These are phyloP conservation scores for Ostrea edulis DNA, from an alignment of 1,140 invertebrate species.

Conservation along the genomic window DNA sequence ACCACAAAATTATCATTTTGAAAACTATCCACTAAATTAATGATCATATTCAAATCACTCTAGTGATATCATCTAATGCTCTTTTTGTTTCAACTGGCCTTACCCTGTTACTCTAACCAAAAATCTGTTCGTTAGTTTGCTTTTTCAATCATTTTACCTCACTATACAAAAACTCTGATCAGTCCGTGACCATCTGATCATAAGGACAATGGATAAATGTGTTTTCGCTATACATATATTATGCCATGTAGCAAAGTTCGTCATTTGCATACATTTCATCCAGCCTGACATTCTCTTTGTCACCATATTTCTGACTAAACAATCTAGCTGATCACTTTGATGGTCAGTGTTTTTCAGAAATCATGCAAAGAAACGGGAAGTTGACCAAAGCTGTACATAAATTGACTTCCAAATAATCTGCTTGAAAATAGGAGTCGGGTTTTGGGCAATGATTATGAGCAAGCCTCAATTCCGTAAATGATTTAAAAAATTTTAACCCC, in stretches of 20 bases:
- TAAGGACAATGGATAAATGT: background rate
- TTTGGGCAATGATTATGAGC: too few species aligned
- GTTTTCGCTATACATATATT: background rate
- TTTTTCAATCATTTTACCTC: background rate
- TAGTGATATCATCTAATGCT: background rate
- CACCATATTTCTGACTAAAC: too few species aligned
- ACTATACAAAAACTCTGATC: background rate
- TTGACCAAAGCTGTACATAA: too few species aligned
- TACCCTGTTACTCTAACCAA: background rate
- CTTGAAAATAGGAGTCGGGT: too few species aligned
- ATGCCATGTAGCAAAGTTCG: background rate
- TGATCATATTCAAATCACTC: background rate
- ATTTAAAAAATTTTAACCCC: too few species aligned
- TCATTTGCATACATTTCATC: constrained; percentile 18
- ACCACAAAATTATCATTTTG: background rate
- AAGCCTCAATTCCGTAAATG: too few species aligned
- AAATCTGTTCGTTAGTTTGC: background rate
- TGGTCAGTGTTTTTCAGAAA: too few species aligned
- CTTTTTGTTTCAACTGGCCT: background rate
- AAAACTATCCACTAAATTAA: background rate
- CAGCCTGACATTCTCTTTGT: background rate
- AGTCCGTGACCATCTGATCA: background rate
- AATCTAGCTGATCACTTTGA: too few species aligned
- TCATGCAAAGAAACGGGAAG: too few species aligned
- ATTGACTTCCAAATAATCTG: too few species aligned